A percentile compares a stretch with the other conserved stretches of the same genome.
Evolutionary conservation across 2,888 invertebrate species (phyloP).

Genomic region (Lasioglossum malachurum): DNA sequence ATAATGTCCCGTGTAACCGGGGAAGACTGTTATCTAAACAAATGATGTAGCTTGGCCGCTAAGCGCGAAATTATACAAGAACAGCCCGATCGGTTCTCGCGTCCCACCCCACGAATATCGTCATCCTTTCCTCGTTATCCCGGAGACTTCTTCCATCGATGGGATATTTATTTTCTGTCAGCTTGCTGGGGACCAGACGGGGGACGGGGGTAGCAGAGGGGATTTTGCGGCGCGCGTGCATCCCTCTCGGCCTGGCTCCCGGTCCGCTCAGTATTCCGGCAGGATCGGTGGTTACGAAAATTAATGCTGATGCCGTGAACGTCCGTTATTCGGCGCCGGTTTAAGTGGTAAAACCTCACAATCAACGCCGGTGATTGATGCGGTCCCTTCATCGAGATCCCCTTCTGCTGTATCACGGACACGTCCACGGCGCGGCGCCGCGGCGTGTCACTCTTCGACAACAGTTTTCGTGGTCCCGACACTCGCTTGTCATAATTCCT

Average conservation of each 20-base stretch:
- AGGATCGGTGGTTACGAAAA: slow-evolving; percentile 69
- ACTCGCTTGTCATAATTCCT: slow-evolving; percentile 31
- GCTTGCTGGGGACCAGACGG: not conserved
- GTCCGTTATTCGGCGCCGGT: slow-evolving; percentile 65
- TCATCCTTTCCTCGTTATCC: not conserved
- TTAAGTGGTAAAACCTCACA: slow-evolving; percentile 73
- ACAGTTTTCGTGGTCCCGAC: slow-evolving; percentile 38
- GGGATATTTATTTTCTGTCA: slow-evolving; percentile 49
- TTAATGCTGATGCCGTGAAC: slow-evolving; percentile 70
- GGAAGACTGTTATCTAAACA: not conserved
- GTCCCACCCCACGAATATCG: not conserved
- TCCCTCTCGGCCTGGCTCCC: not conserved
- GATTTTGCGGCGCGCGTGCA: not conserved
- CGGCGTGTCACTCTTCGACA: slow-evolving; percentile 52
- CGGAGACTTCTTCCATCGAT: slow-evolving; percentile 26
- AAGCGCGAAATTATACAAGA: slow-evolving; percentile 13
- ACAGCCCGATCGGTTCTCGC: not conserved
- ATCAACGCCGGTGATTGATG: slow-evolving; percentile 72
- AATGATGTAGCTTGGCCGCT: not conserved
- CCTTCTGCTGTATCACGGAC: slow-evolving; percentile 39
- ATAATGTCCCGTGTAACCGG: not conserved
- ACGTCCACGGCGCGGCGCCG: not conserved
- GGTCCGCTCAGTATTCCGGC: slow-evolving; percentile 47
- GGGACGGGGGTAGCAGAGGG: not conserved
- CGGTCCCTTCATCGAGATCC: slow-evolving; percentile 41